Evolutionary conservation across 2,888 invertebrate species (phyloP).

Genomic region (Choreutis nemorana): DNA sequence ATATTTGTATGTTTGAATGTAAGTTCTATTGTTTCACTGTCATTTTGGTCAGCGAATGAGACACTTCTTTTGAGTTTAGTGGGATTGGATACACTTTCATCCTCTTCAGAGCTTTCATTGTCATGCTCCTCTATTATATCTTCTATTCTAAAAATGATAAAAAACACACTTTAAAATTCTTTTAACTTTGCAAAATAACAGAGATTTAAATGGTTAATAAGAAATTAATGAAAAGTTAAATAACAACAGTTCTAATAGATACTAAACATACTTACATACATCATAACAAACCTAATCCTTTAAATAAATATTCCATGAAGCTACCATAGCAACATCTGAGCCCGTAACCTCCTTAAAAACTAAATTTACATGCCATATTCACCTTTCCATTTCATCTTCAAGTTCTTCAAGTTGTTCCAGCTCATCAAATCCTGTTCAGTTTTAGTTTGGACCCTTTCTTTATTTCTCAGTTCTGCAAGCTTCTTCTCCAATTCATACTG

Average conservation of each 20-base stretch:
- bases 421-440: conserved; percentile 58
- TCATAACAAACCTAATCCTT: no score
- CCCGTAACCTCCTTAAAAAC: no score
- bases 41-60: conserved; percentile 46
- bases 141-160: conserved; percentile 28
- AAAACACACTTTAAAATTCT: conserved; percentile 7
- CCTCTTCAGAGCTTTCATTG: conserved; percentile 16
- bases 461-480: conserved; percentile 31
- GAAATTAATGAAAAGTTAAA: conserved; percentile 1
- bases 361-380: conserved; percentile 17
- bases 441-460: conserved; percentile 24
- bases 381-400: conserved; percentile 67
- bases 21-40: conserved; percentile 38
- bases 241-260: no score
- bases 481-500: conserved; percentile 39
- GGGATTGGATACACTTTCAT: conserved; percentile 12
- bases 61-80: conserved; percentile 28
- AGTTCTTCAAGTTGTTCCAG: conserved; percentile 58
- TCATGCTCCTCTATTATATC: conserved; percentile 30
- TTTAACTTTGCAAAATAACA: conserved; percentile 1
- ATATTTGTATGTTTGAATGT: conserved; percentile 38
- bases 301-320: no score
- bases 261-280: no score
- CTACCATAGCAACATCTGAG: no score
- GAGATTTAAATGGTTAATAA: conserved; percentile 4